Evolutionary conservation across 2,113 vertebrate genomes (phyloP).

Genomic region (Grallaria varia): DNA sequence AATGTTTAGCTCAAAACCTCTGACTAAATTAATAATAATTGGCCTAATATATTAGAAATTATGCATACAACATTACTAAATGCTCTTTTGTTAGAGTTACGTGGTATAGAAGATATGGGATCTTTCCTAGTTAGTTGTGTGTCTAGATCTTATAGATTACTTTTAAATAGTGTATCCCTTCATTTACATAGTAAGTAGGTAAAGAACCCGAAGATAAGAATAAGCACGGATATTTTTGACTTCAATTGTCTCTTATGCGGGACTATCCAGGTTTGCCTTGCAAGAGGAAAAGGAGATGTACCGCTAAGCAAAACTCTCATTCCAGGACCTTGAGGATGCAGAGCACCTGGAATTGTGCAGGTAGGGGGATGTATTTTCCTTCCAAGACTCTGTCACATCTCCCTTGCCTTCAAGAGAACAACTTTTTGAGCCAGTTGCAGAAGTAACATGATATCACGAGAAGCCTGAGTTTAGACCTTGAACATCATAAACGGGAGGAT

Average conservation of each 20-base stretch:
- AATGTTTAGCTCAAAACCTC: background rate
- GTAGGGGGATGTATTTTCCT: fast-evolving
- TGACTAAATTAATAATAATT: background rate
- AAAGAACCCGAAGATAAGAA: background rate
- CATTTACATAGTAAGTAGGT: background rate
- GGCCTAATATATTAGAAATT: background rate
- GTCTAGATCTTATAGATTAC: background rate
- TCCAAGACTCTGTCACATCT: background rate
- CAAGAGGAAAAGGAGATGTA: background rate
- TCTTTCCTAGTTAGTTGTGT: background rate
- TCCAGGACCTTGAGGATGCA: background rate
- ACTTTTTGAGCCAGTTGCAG: background rate
- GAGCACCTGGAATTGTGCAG: background rate
- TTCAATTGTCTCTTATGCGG: background rate
- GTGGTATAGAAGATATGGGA: background rate
- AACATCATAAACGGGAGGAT: background rate
- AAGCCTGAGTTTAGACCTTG: background rate
- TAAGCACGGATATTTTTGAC: background rate
- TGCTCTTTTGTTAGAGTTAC: background rate
- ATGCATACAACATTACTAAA: background rate
- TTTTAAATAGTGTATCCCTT: background rate
- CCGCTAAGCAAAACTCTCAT: background rate
- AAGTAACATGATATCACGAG: background rate
- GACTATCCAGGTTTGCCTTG: background rate
- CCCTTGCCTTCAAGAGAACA: background rate